Conservation (phyloP, 2,113 vertebrate species). For the Scortum barcoo region DNA sequence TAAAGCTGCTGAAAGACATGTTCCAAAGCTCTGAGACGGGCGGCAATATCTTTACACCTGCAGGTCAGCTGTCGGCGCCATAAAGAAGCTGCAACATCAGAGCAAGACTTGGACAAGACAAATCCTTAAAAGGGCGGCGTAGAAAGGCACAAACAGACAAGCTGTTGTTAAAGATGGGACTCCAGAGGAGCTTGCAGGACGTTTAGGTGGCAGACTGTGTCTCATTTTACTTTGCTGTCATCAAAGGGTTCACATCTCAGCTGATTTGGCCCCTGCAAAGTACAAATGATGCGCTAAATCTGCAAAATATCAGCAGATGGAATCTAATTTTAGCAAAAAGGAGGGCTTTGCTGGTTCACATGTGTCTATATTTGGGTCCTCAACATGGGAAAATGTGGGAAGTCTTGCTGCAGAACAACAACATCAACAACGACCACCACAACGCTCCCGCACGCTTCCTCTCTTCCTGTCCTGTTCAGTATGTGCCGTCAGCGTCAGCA, state of each 20-base stretch:
- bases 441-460: background rate
- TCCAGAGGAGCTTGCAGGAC: background rate
- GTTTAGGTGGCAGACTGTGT: background rate
- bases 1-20: background rate
- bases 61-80: constrained; percentile 21
- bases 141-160: background rate
- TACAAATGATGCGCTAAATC: background rate
- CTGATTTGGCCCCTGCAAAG: background rate
- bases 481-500: background rate
- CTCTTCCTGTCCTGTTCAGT: background rate
- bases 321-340: background rate
- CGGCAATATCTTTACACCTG: constrained; percentile 2
- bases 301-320: background rate
- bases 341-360: background rate
- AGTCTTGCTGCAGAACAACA: constrained; percentile 14
- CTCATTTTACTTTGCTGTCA: background rate
- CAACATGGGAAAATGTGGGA: background rate
- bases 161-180: background rate
- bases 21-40: constrained; percentile 24
- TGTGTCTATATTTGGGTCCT: constrained; percentile 2
- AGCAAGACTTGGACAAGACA: background rate
- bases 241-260: background rate
- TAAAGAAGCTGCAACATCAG: background rate
- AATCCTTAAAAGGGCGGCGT: background rate
- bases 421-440: too few relatives aligned